Evolutionary conservation across 2,113 vertebrate genomes (phyloP).

Genomic region (Procavia capensis): DNA sequence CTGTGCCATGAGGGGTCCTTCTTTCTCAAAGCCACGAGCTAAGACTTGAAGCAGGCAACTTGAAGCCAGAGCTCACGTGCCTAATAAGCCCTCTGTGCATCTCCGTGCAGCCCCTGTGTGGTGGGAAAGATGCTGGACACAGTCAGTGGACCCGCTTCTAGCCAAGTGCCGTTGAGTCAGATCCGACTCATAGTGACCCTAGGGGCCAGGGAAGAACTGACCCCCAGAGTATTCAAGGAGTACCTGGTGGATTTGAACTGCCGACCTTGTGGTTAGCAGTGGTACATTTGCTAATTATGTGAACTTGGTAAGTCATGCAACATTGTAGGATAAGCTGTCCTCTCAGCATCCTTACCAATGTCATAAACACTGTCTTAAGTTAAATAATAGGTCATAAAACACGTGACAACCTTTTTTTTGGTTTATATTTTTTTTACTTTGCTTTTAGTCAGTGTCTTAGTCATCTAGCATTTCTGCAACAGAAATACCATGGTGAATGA

Average conservation of each 20-base stretch:
- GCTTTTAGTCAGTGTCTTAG: neutral
- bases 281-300: neutral
- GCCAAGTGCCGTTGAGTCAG: no score
- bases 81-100: no score
- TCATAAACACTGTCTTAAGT: neutral
- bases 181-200: no score
- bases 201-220: no score
- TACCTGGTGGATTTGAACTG: no score
- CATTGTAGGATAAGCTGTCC: neutral
- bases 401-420: neutral
- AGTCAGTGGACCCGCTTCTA: neutral
- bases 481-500: no score
- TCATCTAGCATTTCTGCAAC: no score
- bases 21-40: neutral
- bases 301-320: neutral
- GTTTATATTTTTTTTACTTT: no score
- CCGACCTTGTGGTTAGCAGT: no score
- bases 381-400: neutral
- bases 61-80: neutral
- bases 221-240: no score
- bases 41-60: neutral
- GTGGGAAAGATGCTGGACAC: neutral
- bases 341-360: neutral
- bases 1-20: no score
- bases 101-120: neutral